Conservation (phyloP, 2,113 vertebrate genomes). For the Puntigrus tetrazona region DNA sequence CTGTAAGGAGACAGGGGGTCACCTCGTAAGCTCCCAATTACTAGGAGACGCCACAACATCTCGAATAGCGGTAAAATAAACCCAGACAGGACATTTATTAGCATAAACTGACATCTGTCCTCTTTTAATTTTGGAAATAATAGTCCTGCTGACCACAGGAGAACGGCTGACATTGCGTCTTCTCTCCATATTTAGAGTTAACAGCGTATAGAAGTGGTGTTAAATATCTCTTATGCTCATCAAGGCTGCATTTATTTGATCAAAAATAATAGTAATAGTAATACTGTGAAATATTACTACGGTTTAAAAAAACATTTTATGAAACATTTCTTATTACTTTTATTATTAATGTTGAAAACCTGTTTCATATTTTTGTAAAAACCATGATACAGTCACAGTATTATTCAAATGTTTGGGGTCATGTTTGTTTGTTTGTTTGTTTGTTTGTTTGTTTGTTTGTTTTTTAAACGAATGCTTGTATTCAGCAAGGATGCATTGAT, state of each 20-base stretch:
- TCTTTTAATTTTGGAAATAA: constrained; percentile 23
- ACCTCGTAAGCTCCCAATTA: constrained; percentile 64
- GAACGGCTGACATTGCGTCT: background rate
- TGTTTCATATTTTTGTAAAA: background rate
- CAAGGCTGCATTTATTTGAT: background rate
- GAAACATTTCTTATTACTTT: background rate
- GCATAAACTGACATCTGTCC: background rate
- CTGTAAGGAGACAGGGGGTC: constrained; percentile 69
- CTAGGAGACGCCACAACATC: constrained; percentile 20
- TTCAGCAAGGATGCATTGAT: too few species aligned
- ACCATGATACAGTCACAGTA: background rate
- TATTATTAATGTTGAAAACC: background rate
- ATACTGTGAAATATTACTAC: background rate
- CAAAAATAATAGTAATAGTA: background rate
- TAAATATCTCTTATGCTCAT: background rate
- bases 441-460: background rate
- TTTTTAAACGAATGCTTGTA: background rate
- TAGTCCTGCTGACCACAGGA: background rate
- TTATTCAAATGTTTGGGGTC: background rate
- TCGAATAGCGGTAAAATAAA: background rate
- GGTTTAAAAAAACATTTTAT: background rate
- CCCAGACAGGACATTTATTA: constrained; percentile 25
- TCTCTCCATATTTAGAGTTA: background rate
- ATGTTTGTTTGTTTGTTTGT: too few species aligned
- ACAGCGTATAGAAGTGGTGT: background rate